phyloP scores from a whole-genome alignment of 2,797 vertebrate genomes.

The Psittacula echo region DNA sequence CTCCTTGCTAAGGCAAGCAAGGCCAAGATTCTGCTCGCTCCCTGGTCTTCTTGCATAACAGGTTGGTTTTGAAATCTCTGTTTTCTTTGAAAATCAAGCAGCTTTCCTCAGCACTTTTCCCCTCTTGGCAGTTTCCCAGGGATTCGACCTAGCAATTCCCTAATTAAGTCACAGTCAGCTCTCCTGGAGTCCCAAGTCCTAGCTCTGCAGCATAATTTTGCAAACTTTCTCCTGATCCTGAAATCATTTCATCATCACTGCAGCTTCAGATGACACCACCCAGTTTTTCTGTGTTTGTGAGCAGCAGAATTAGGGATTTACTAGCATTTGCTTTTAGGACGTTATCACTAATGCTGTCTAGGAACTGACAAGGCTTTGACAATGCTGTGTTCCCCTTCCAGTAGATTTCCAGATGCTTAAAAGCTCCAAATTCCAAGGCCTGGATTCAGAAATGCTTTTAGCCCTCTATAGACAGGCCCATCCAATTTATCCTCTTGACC shows the following conservation, averaged over 20 bases:
- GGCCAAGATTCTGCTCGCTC: not conserved
- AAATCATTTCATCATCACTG: not conserved
- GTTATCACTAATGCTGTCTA: not conserved
- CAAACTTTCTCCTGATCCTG: not conserved
- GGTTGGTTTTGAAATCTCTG: not conserved
- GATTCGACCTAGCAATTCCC: not conserved
- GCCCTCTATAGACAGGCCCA: not conserved
- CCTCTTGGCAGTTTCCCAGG: not conserved
- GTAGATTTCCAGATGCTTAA: not conserved
- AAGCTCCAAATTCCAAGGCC: not conserved
- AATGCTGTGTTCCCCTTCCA: not conserved
- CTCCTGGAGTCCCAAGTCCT: not conserved
- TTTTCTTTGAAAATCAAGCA: constrained; percentile 14
- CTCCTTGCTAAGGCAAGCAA: not conserved
- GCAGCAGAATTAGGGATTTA: not conserved
- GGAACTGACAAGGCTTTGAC: not conserved
- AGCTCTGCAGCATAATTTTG: not conserved
- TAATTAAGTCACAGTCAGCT: not conserved
- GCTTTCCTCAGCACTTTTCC: not conserved
- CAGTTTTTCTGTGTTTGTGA: not conserved
- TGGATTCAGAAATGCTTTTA: not conserved
- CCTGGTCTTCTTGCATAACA: not conserved
- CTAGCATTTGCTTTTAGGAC: not conserved
- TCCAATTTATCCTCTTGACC: not conserved
- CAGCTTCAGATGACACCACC: not conserved